Percentiles rank a stretch among this genome's conserved stretches.
Conservation (phyloP, 2,113 vertebrate genomes). For the Psittacara wagleri region DNA sequence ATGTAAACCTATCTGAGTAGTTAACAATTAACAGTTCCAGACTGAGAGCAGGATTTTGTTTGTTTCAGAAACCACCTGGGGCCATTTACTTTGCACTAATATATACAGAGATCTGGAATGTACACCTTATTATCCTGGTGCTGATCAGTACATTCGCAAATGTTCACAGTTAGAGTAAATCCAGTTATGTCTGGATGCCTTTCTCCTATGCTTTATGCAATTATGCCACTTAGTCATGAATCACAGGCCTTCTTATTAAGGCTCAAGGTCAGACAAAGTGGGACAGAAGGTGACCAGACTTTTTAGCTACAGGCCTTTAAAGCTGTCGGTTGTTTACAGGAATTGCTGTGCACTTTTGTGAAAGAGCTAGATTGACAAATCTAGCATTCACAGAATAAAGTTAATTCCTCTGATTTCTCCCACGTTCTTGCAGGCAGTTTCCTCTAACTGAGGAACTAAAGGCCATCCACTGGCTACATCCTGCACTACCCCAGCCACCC, state of each 20-base stretch:
- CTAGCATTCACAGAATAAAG: conserved; percentile 36
- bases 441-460: conserved; percentile 7
- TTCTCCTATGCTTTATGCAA: conserved; percentile 1
- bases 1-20: conserved; percentile 10
- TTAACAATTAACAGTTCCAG: conserved; percentile 44
- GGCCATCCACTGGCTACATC: not conserved
- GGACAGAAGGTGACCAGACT: not conserved
- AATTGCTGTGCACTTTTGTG: not conserved
- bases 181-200: not conserved
- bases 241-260: conserved; percentile 6
- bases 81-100: not conserved
- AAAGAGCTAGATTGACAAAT: not conserved
- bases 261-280: conserved; percentile 3
- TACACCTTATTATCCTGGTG: not conserved
- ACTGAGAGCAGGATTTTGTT: not conserved
- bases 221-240: not conserved
- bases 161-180: not conserved
- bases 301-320: not conserved
- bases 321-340: not conserved
- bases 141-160: not conserved
- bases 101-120: not conserved
- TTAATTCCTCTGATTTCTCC: conserved; percentile 48
- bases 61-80: not conserved
- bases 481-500: not conserved
- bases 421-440: conserved; percentile 31